These are phyloP conservation scores for Semnornis frantzii DNA, from an alignment of 2,113 vertebrate genomes.

Conservation along the genomic window DNA sequence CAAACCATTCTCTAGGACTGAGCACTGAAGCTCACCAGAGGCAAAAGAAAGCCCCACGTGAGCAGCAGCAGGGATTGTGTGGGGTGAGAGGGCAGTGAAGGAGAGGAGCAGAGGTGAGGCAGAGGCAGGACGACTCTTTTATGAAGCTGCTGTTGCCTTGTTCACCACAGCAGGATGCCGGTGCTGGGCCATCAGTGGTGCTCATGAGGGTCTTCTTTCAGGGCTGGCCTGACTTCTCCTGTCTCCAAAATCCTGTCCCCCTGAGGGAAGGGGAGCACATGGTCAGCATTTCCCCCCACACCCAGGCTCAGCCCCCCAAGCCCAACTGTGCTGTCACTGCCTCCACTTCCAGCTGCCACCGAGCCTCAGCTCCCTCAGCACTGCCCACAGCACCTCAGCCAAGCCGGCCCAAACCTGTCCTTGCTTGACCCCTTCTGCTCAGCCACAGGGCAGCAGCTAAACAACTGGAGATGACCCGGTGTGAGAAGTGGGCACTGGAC, in stretches of 20 bases:
- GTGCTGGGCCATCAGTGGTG: constrained; percentile 36
- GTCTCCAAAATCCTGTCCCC: constrained; percentile 66
- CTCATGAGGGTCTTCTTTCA: background rate
- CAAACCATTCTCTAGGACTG: background rate
- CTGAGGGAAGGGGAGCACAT: background rate
- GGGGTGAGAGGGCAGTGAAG: background rate
- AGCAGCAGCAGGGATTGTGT: background rate
- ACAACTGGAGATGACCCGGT: background rate
- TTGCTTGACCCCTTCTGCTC: background rate
- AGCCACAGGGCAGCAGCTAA: background rate
- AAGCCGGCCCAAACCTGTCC: no score
- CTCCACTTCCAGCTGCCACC: background rate
- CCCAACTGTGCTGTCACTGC: background rate
- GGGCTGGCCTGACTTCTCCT: constrained; percentile 35
- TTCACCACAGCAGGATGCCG: no score
- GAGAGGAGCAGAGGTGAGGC: background rate
- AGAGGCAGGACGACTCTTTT: constrained; percentile 3
- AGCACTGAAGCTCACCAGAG: background rate
- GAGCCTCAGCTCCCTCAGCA: background rate
- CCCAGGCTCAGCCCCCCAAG: background rate
- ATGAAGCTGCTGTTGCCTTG: background rate
- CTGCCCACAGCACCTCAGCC: background rate
- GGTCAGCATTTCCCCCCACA: background rate
- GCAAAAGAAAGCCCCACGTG: background rate
- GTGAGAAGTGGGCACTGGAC: background rate